Conservation (phyloP, 2,888 invertebrate species). For the Ophion costatus region DNA sequence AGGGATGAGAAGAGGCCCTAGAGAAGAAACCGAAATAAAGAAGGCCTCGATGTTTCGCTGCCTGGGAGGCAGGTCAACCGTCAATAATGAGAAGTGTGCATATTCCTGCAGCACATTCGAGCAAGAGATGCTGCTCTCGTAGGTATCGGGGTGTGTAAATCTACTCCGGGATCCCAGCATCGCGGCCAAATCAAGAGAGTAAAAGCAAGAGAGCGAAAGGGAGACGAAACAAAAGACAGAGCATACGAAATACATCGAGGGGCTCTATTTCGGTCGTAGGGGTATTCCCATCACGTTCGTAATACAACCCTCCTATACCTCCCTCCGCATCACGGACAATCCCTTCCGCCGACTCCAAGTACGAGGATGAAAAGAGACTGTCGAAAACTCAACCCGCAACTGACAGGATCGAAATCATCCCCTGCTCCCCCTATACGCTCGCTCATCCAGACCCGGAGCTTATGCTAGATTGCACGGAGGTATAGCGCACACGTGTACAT, state of each 20-base stretch:
- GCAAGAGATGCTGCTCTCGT: slow-evolving; percentile 58
- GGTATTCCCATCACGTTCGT: slow-evolving; percentile 77
- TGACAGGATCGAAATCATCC: slow-evolving; percentile 21
- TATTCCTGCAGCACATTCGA: slow-evolving; percentile 68
- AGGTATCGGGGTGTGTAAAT: slow-evolving; percentile 35
- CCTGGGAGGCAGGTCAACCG: slow-evolving; percentile 74
- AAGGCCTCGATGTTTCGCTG: slow-evolving; percentile 36
- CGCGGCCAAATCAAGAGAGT: slow-evolving; percentile 16
- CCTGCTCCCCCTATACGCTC: slow-evolving; percentile 28
- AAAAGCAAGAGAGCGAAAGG: slow-evolving; percentile 55
- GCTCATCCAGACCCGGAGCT: slow-evolving; percentile 35
- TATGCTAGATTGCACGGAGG: slow-evolving; percentile 23
- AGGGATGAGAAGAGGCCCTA: background rate
- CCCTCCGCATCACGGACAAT: slow-evolving; percentile 38
- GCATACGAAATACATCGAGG: slow-evolving; percentile 23
- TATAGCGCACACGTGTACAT: background rate
- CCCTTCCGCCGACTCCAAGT: slow-evolving; percentile 32
- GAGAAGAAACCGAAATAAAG: background rate
- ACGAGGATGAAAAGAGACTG: slow-evolving; percentile 30
- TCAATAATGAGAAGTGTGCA: slow-evolving; percentile 78
- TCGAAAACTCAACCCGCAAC: slow-evolving; percentile 48
- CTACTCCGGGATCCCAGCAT: slow-evolving; percentile 19
- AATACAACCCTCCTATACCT: slow-evolving; percentile 72
- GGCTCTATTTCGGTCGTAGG: slow-evolving; percentile 67
- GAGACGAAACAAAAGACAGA: slow-evolving; percentile 16